phyloP scores from a whole-genome alignment of 2,888 invertebrate genomes.

The Osmoderma eremita region DNA sequence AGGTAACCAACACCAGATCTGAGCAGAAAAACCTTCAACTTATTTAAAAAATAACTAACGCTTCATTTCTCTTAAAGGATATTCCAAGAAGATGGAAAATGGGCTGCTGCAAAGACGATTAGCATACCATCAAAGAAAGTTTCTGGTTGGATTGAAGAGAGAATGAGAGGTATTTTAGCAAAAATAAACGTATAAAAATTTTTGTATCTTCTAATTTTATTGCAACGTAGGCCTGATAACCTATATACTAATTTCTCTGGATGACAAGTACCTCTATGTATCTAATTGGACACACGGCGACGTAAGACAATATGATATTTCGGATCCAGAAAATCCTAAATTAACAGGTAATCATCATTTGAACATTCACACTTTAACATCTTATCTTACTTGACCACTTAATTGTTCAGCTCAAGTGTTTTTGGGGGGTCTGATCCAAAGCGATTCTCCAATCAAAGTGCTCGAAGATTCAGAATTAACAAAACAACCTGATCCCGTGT shows the following conservation, averaged over 20 bases:
- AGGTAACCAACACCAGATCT: no score
- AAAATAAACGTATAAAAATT: not conserved
- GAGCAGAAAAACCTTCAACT: no score
- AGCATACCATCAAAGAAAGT: slow-evolving; percentile 84
- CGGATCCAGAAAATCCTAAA: slow-evolving; percentile 81
- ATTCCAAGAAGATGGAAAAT: slow-evolving; percentile 72
- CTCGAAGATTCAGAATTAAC: slow-evolving; percentile 78
- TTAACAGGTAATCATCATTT: slow-evolving; percentile 65
- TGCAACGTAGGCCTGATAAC: slow-evolving; percentile 80
- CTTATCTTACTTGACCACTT: not conserved
- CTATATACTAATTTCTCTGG: slow-evolving; percentile 92
- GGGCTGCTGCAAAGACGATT: slow-evolving; percentile 88
- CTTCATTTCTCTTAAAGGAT: no score
- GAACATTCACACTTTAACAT: no score
- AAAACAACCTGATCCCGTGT: slow-evolving; percentile 75
- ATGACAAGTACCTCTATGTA: slow-evolving; percentile 91
- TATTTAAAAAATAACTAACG: no score
- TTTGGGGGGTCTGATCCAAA: slow-evolving; percentile 83
- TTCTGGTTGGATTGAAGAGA: slow-evolving; percentile 71
- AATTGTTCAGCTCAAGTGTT: slow-evolving; percentile 66
- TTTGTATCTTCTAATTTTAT: slow-evolving; percentile 16
- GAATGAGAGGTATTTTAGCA: slow-evolving; percentile 78
- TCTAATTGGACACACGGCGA: slow-evolving; percentile 96
- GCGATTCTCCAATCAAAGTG: slow-evolving; percentile 78
- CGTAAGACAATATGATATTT: slow-evolving; percentile 93